Percentiles rank a stretch among this genome's conserved stretches.
These are phyloP conservation scores for Aphidius ervi DNA, from an alignment of 1,140 invertebrate species.

Conservation along the genomic window DNA sequence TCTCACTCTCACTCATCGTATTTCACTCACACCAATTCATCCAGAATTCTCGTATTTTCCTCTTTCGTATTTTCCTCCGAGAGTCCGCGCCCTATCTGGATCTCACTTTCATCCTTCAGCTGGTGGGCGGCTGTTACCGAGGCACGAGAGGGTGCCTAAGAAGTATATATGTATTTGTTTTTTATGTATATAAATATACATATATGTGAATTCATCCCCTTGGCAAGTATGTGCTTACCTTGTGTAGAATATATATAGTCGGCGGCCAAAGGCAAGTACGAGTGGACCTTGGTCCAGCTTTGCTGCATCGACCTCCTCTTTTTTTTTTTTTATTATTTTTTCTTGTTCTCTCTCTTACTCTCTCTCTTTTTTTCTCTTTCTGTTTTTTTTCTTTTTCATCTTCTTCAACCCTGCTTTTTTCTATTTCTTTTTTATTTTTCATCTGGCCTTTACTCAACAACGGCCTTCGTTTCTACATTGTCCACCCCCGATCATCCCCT, in stretches of 20 bases:
- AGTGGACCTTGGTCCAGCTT: conserved; percentile 50
- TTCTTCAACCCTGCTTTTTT: conserved; percentile 16
- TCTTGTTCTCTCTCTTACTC: conserved; percentile 26
- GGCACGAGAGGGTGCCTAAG: no score
- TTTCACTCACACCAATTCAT: neutral
- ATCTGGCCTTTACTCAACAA: conserved; percentile 24
- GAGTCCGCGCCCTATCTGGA: conserved; percentile 25
- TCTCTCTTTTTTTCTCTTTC: conserved; percentile 28
- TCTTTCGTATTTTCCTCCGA: conserved; percentile 43
- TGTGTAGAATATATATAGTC: no score
- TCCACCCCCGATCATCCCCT: conserved; percentile 9
- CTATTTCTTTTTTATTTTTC: conserved; percentile 8
- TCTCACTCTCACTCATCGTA: conserved; percentile 11
- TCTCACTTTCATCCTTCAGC: conserved; percentile 26
- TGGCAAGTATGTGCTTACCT: no score
- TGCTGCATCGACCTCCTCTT: conserved; percentile 48
- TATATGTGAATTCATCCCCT: no score
- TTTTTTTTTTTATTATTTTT: conserved; percentile 26
- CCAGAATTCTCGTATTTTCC: conserved; percentile 36
- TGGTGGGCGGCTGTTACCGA: no score
- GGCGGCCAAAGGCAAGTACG: conserved; percentile 36
- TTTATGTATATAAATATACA: no score
- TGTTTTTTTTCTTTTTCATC: conserved; percentile 16
- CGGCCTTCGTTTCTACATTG: no score
- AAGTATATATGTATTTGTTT: no score